These are phyloP conservation scores for Litoditis marina DNA, from an alignment of 2,888 invertebrate species.

Conservation along the genomic window DNA sequence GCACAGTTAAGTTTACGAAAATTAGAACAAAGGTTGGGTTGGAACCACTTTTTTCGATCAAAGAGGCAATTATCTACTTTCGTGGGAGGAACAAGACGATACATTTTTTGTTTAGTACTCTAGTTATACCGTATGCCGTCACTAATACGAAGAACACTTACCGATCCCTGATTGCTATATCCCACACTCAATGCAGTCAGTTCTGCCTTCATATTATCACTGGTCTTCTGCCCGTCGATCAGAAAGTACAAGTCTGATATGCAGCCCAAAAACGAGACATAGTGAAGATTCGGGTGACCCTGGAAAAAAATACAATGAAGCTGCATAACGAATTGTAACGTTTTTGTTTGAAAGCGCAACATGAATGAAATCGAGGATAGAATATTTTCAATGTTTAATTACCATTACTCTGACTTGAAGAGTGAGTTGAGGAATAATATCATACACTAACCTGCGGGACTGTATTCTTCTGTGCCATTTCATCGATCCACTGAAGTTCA, in stretches of 20 bases:
- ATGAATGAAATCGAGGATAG: too few relatives aligned
- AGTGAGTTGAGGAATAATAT: neutral
- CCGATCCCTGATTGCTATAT: slow-evolving; percentile 31
- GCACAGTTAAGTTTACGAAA: neutral
- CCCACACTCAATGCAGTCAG: slow-evolving; percentile 19
- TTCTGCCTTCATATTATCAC: slow-evolving; percentile 16
- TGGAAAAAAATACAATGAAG: too few relatives aligned
- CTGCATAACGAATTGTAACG: too few relatives aligned
- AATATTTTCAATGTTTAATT: too few relatives aligned
- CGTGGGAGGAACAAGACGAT: too few relatives aligned
- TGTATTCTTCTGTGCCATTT: slow-evolving; percentile 6
- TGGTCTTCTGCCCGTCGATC: slow-evolving; percentile 17
- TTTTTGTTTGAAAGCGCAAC: too few relatives aligned
- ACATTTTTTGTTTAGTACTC: too few relatives aligned
- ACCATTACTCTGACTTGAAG: too few relatives aligned
- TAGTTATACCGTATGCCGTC: too few relatives aligned
- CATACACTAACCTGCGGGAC: neutral
- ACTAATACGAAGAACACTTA: too few relatives aligned
- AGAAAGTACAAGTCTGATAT: slow-evolving; percentile 31
- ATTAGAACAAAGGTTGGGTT: neutral
- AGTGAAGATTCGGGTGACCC: slow-evolving; percentile 19
- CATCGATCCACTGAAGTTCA: slow-evolving; percentile 32
- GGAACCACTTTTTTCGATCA: neutral
- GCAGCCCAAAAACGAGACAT: slow-evolving; percentile 33
- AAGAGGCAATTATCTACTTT: too few relatives aligned